Evolutionary conservation across 2,113 vertebrate species (phyloP), one percentile per base, ranked within the genome.

Genomic region (Petrocephalus zakoni): DNA sequence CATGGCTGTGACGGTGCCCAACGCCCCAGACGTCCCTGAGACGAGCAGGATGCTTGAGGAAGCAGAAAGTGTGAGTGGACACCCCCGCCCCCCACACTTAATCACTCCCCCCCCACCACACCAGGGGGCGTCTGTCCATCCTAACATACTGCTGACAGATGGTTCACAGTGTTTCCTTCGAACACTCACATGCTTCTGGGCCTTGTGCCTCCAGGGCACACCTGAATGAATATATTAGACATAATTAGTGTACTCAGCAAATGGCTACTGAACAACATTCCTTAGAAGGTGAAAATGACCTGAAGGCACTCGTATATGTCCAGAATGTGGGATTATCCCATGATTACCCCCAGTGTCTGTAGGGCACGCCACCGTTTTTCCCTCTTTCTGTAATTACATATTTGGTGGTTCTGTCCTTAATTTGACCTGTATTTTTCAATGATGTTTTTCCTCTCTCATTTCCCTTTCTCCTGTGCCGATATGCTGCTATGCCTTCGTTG

Each of bases 21-120:
- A 96, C 22, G 98, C 97, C 86, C 98, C 98, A 0, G 98, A 98
- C 0, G 95, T 97, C 84, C 96, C 97, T 61, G 98, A 99, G 94
- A 97, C 96, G 92, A 96, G 96, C 78, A 96, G 96, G 92, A 98
- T 98, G 97, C 95, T 99, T 21, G 98, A 99, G 90, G 98, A 98
- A 91, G 96, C 97, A 0, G 97, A 98, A 93, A 97, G 96, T 89
- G 98, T 99, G 95, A 97, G 98, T 98, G 94, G 37, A 42, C 78
- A 88, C 87, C 42, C 17, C 92, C 25, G 5, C 89, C 78, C 2
- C 72, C 10, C 75, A 88, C n/a, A n/a, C n/a, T n/a, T n/a, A 89
- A 89, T 85, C 42, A 75, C 46, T 49, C 49, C 49, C 47, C 10
- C 47, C 25, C 22, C 49, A 85, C 11, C 9, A 84, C n/a, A 46